These are phyloP conservation scores for Numida meleagris DNA, from an alignment of 2,113 vertebrate species.

Conservation along the genomic window DNA sequence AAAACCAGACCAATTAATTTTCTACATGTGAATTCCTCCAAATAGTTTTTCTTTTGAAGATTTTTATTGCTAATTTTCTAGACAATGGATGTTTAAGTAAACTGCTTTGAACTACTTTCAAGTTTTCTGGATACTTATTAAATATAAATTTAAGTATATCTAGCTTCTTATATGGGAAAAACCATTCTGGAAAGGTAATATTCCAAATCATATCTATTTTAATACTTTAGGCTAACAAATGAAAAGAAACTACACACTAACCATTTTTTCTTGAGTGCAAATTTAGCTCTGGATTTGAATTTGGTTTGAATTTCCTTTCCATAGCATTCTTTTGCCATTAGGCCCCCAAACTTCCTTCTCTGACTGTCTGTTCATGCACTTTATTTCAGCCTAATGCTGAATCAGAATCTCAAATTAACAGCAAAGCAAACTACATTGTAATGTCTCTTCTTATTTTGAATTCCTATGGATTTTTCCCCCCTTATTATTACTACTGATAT, in stretches of 20 bases:
- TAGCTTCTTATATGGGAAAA: not conserved
- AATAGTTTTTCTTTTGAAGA: not conserved
- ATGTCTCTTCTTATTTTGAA: not conserved
- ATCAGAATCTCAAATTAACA: not conserved
- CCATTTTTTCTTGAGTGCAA: not conserved
- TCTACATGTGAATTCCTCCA: not conserved
- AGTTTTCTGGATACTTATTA: not conserved
- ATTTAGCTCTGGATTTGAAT: not conserved
- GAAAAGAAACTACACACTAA: not conserved
- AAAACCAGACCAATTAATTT: not conserved
- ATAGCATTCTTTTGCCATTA: not conserved
- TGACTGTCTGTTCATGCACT: not conserved
- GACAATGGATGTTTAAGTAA: not conserved
- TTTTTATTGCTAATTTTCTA: not conserved
- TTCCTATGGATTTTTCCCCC: not conserved
- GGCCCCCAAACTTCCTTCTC: not conserved
- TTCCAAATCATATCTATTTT: not conserved
- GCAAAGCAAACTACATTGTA: not conserved
- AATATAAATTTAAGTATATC: not conserved
- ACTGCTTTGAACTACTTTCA: not conserved
- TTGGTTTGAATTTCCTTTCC: not conserved
- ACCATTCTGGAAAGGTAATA: not conserved
- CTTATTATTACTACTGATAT: not conserved
- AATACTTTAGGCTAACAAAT: not conserved
- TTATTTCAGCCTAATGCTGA: not conserved